Conservation (phyloP, 2,113 vertebrate genomes). For the Mus spicilegus region DNA sequence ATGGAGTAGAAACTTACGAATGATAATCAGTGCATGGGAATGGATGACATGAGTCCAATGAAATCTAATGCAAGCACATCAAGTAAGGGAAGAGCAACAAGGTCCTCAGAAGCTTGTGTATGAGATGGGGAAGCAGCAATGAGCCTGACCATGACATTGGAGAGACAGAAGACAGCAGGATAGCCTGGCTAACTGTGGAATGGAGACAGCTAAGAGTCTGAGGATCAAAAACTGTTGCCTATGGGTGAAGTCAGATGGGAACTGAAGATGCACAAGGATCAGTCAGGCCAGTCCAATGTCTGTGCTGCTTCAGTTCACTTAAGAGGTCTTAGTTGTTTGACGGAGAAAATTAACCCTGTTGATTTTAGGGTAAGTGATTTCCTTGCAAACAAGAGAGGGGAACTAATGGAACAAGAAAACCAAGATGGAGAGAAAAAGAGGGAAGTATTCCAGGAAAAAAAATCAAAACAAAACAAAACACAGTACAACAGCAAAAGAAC, state of each 20-base stretch:
- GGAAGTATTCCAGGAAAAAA: background rate
- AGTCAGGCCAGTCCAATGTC: background rate
- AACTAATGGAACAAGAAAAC: background rate
- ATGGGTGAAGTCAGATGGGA: background rate
- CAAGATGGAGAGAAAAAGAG: background rate
- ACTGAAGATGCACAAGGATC: background rate
- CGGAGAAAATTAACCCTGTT: background rate
- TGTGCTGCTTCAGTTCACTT: background rate
- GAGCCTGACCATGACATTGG: background rate
- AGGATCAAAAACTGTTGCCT: background rate
- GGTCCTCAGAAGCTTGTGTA: background rate
- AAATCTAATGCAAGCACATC: background rate
- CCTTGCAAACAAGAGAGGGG: background rate
- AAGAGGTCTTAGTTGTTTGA: background rate
- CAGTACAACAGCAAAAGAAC: no score
- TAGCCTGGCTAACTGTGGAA: background rate
- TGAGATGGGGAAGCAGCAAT: background rate
- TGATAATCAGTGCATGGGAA: background rate
- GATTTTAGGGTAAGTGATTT: background rate
- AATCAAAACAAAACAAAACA: background rate
- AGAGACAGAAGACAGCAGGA: background rate
- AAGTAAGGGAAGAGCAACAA: background rate
- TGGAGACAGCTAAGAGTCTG: background rate
- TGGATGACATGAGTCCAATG: background rate
- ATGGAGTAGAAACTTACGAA: background rate